phyloP scores from a whole-genome alignment of 2,113 vertebrate species.

The Pseudopipra pipra region DNA sequence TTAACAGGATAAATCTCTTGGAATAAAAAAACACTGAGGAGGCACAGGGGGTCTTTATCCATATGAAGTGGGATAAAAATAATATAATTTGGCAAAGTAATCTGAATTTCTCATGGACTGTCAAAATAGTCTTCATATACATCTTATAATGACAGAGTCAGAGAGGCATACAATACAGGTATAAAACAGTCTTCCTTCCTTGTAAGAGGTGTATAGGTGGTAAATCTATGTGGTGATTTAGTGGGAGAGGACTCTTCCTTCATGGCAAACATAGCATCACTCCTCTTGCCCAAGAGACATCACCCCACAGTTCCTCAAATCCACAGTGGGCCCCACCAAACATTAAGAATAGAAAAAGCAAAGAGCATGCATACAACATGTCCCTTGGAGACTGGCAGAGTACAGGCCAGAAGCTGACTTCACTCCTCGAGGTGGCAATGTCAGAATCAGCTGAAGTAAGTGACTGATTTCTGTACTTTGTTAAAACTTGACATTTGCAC shows the following conservation, averaged over 20 bases:
- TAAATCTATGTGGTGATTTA: background rate
- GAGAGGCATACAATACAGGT: background rate
- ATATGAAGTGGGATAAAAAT: background rate
- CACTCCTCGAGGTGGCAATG: background rate
- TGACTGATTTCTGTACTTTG: background rate
- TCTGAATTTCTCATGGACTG: background rate
- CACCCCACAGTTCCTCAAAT: background rate
- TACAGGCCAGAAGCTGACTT: background rate
- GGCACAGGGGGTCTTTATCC: background rate
- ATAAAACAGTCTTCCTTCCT: background rate
- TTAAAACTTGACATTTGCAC: background rate
- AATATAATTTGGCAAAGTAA: background rate
- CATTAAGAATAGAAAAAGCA: background rate
- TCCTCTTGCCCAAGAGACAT: background rate
- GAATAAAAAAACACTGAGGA: background rate
- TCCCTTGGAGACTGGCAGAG: background rate
- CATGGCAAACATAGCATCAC: background rate
- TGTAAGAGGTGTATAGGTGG: background rate
- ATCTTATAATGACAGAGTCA: background rate
- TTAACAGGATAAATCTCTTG: background rate
- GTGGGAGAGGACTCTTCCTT: background rate
- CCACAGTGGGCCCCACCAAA: background rate
- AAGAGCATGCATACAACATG: rapidly evolving
- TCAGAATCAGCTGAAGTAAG: background rate
- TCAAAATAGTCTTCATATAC: background rate